Percentiles rank a stretch among this genome's conserved stretches.
Evolutionary conservation across 2,797 vertebrate species (phyloP).

Genomic region (Philypnodon macrostomus): DNA sequence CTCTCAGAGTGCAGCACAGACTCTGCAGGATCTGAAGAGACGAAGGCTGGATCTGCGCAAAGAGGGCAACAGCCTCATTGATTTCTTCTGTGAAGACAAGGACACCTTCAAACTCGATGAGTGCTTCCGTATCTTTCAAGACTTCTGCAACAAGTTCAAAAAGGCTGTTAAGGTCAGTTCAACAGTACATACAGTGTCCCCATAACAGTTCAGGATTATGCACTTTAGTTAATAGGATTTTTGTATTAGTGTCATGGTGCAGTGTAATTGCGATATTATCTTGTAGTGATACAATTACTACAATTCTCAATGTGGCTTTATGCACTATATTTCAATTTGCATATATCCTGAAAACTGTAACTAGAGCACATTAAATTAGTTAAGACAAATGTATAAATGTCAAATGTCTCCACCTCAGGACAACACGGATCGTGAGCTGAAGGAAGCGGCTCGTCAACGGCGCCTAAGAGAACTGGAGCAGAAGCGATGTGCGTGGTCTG

Average conservation of each 20-base stretch:
- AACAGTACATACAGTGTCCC: no score
- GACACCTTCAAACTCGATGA: slow-evolving; percentile 96
- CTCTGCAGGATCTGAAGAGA: slow-evolving; percentile 85
- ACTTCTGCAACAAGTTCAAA: slow-evolving; percentile 93
- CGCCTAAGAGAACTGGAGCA: slow-evolving; percentile 85
- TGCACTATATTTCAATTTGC: no score
- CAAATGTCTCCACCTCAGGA: slow-evolving; percentile 72
- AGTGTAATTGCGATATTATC: no score
- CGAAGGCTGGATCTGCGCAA: slow-evolving; percentile 84
- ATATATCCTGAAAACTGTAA: no score
- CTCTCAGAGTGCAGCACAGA: slow-evolving; percentile 80
- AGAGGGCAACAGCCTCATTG: slow-evolving; percentile 89
- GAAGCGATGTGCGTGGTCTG: slow-evolving; percentile 83
- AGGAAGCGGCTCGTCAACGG: slow-evolving; percentile 84
- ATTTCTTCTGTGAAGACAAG: slow-evolving; percentile 98
- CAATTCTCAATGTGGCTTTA: no score
- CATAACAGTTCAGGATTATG: background rate
- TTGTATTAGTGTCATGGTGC: no score
- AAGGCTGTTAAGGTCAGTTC: slow-evolving; percentile 91
- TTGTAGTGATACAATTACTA: no score
- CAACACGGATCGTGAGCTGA: slow-evolving; percentile 86
- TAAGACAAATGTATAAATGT: background rate
- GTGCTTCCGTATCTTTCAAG: slow-evolving; percentile 95
- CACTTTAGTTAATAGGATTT: no score
- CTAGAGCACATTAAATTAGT: no score